Base-by-base conservation (phyloP, 2,797 vertebrate genomes). In the Apogon hyalosoma region DNA sequence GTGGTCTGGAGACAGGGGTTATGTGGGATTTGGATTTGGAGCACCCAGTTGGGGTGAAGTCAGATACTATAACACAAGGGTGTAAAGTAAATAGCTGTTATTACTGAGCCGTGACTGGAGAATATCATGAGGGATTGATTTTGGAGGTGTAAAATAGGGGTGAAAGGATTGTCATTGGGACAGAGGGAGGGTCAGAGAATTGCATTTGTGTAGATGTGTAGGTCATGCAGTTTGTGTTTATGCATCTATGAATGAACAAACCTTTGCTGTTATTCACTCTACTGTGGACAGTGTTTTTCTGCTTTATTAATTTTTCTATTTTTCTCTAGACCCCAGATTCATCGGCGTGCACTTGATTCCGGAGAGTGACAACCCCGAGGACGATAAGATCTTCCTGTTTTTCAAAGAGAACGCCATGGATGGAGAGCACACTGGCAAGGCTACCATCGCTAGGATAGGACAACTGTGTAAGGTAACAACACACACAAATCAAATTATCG, bases 341-440 rank as follows among this genome's bases (percentile, higher is more conserved):
- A 75, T 99, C 28, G 88, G 95, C 40, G 95, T 96, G 5, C 93
- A 96, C 84, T 89, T 98, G 86, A 97, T 99, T 76, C 96, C 97
- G 5, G 97, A 99, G 80, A 99, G 96, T 0, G 97, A 99, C 91
- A 99, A 99, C 75, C 96, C 96, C 7, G 98, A 99, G 85, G 98
- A 99, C 60, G 97, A 99, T 85, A 99, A 99, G 94, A 94, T 99
- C 71, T 99, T 98, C 88, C 95, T 98, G 84, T 99, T 99, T 92
- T 99, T 99, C 89, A 96, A 97, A 64, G 98, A 99, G 93, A 99
- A 96, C 24, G 98, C 98, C 16, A 98, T 99, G 86, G 98, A 99
- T 48, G 98, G 98, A 39, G 97, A 99, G 72, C 96, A 98, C 91
- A 94, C 94, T 11, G 97, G 97, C 74, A 99, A 99, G 91, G 97